Evolutionary conservation across 2,113 vertebrate species (phyloP), one percentile per base, ranked within the genome.

Genomic region (Dascyllus trimaculatus): DNA sequence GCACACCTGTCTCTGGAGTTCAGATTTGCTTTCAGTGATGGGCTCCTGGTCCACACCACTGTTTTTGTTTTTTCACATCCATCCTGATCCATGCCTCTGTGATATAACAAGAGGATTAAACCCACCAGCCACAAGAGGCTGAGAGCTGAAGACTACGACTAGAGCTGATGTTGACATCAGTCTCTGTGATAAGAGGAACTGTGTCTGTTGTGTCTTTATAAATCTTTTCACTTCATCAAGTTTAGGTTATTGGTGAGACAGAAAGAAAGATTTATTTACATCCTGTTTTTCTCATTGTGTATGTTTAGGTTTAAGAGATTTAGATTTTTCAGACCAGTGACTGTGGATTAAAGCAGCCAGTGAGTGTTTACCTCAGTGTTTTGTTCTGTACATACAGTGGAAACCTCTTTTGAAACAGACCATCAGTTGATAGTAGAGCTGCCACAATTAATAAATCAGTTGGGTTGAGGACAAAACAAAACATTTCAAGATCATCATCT

Each of bases 81-180:
- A 29, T 45, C 61, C 75, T 49, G 32, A 81, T 81, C 57, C 49
- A 10, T 5, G 24, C 29, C 58, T 60, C 66, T 63, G 52, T 75
- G 73, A 73, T 66, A 71, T 21, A 54, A 69, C 65, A 67, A 25
- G 78, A 74, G 74, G 78, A 84, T 88, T 84, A 88, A 43, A 70
- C 3, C 77, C 49, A 43, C 25, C 58, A 61, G 21, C 19, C 0
- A 54, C 57, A 32, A 10, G 22, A 21, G 74, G 15, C 69, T 43
- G 40, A 15, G 40, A 43, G 3, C 49, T 84, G 58, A 45, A 64
- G 74, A 60, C 18, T 5, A 54, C 57, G 24, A 59, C 11, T 3
- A 15, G 13, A 43, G 13, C 40, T 43, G 40, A 43, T 64, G 59
- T 61, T 69, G 63, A 75, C 65, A 75, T 4, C n/a, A 43, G 14